Conservation (phyloP, 2,113 vertebrate species). For the Cyphomyrus plagiostoma region DNA sequence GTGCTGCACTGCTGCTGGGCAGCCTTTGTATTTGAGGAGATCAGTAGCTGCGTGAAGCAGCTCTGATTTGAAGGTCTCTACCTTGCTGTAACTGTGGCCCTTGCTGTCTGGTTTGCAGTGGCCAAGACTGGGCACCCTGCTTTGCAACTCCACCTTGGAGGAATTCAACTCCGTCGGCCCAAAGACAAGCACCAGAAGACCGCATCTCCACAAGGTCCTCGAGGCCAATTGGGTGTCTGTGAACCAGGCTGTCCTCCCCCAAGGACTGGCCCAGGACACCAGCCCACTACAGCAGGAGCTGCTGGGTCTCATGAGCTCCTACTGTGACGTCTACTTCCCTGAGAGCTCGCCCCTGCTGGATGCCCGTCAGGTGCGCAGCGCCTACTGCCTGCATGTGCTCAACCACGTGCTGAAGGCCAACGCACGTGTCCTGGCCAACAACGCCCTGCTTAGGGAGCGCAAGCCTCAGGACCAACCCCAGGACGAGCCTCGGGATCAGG, state of each 20-base stretch:
- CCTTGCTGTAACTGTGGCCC: neutral
- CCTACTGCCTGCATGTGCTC: slow-evolving; percentile 83
- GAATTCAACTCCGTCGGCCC: slow-evolving; percentile 48
- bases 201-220: slow-evolving; percentile 75
- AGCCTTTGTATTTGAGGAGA: neutral
- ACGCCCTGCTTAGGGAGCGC: slow-evolving; percentile 60
- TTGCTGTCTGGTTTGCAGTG: slow-evolving; percentile 61
- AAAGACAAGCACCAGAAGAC: slow-evolving; percentile 56
- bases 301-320: slow-evolving; percentile 80
- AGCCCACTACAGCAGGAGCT: slow-evolving; percentile 79
- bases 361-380: slow-evolving; percentile 67
- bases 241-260: slow-evolving; percentile 56
- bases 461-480: slow-evolving; percentile 43
- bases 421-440: slow-evolving; percentile 77
- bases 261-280: slow-evolving; percentile 33
- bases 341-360: slow-evolving; percentile 67
- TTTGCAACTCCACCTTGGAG: slow-evolving; percentile 62
- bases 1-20: neutral
- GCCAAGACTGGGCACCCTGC: slow-evolving; percentile 71
- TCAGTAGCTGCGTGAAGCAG: neutral
- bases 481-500: slow-evolving; percentile 82
- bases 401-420: slow-evolving; percentile 95
- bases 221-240: slow-evolving; percentile 65
- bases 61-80: neutral
- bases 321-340: slow-evolving; percentile 79